Evolutionary conservation across 2,888 invertebrate genomes (phyloP), one percentile per base, ranked within the genome.

Genomic region (Rhogogaster chlorosoma): DNA sequence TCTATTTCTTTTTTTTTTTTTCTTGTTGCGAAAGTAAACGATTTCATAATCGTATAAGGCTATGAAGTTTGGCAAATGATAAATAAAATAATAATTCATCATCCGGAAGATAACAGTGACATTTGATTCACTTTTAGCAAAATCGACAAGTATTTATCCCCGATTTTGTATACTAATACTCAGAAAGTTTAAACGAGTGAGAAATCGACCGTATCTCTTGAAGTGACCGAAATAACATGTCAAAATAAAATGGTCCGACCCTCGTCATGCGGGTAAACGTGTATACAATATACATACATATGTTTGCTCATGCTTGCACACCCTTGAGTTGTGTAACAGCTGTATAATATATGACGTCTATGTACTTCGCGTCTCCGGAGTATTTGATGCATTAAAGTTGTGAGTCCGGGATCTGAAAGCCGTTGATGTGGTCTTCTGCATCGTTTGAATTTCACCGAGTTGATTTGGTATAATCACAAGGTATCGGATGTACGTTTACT

Each of bases 291-390:
- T n/a, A 26, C 26, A 61, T 57, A 57, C 57, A 57, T 61, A 61
- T 61, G 61, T 61, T 61, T 61, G 22, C 61, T 61, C 12, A 10
- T 22, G 26, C 26, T 61, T n/a, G n/a, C n/a, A n/a, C n/a, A 61
- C 26, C 61, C 61, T 61, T 61, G 12, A 61, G 61, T 61, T 61
- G 61, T 70, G n/a, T 70, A 70, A 32, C 32, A 36, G 5, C 70
- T 70, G 36, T 36, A 70, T 70, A 36, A 70, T 32, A 70, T 36
- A 70, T 70, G 18, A 70, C n/a, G 70, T 70, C 70, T n/a, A 45
- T 45, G 15, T 45, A 36, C 70, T 70, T 32, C 9, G 15, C 18
- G 7, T 32, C 29, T 36, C 36, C 26, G 9, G 26, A 29, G 36
- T 7, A 70, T 70, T n/a, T 36, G 36, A 70, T 36, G 36, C 36